A percentile compares a stretch with the other conserved stretches of the same genome.
phyloP scores from a whole-genome alignment of 1,140 invertebrate species.

The Nasonia longicornis region DNA sequence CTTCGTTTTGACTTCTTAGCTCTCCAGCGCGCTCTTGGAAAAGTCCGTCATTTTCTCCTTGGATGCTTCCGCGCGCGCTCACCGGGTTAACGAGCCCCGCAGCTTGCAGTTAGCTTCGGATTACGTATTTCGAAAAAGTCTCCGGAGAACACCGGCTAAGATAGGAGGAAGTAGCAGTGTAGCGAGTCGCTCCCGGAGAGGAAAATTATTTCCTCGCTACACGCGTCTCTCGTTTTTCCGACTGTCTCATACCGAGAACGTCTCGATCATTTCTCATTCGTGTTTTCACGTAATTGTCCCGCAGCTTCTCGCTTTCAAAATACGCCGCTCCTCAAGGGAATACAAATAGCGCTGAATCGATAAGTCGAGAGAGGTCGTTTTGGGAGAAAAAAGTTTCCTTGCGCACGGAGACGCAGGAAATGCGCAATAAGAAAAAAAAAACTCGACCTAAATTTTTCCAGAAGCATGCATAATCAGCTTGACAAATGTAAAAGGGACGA shows the following conservation, averaged over 20 bases:
- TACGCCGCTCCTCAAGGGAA: background rate
- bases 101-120: slow-evolving; percentile 35
- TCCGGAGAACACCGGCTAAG: background rate
- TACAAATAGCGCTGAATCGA: background rate
- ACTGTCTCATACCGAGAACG: slow-evolving; percentile 28
- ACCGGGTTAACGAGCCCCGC: slow-evolving; percentile 33
- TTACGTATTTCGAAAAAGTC: slow-evolving; percentile 42
- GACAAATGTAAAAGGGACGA: slow-evolving; percentile 46
- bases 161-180: background rate
- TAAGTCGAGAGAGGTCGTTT: background rate
- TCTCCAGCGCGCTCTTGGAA: slow-evolving; percentile 15
- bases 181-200: background rate
- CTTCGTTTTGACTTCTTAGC: slow-evolving; percentile 21
- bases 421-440: slow-evolving; percentile 34
- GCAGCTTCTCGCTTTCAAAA: background rate
- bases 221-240: slow-evolving; percentile 35
- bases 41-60: slow-evolving; percentile 35
- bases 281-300: slow-evolving; percentile 27
- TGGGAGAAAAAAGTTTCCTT: background rate
- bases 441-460: background rate
- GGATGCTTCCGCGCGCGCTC: slow-evolving; percentile 17
- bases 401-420: slow-evolving; percentile 14
- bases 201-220: slow-evolving; percentile 33
- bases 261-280: slow-evolving; percentile 22
- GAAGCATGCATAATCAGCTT: slow-evolving; percentile 48